Conservation (phyloP, 1,140 invertebrate species). For the Nautilus pompilius region DNA sequence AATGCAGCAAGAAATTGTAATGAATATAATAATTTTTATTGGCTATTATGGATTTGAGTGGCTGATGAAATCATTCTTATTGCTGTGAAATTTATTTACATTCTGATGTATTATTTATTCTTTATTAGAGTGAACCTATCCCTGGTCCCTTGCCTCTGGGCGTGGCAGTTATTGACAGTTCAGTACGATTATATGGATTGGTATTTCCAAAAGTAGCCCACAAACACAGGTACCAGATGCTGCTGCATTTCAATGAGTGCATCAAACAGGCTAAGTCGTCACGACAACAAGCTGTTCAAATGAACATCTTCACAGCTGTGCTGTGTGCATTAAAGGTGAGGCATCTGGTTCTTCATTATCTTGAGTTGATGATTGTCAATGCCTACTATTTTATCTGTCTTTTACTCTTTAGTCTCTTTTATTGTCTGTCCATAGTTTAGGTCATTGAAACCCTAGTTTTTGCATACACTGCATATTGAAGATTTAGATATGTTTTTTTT, state of each 20-base stretch:
- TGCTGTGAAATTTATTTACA: background rate
- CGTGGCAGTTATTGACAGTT: slow-evolving; percentile 94
- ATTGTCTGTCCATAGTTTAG: too few species aligned
- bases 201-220: slow-evolving; percentile 91
- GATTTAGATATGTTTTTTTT: too few species aligned
- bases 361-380: background rate
- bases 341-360: too few species aligned
- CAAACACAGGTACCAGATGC: slow-evolving; percentile 93
- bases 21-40: too few species aligned
- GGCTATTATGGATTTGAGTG: too few species aligned
- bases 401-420: too few species aligned
- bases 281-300: slow-evolving; percentile 91
- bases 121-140: slow-evolving; percentile 48
- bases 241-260: slow-evolving; percentile 94
- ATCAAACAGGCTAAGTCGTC: slow-evolving; percentile 86
- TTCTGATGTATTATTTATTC: background rate
- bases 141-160: slow-evolving; percentile 89
- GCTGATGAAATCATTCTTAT: too few species aligned
- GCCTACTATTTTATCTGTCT: too few species aligned
- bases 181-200: slow-evolving; percentile 87
- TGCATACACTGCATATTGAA: too few species aligned
- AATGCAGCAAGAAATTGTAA: too few species aligned
- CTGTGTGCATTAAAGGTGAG: slow-evolving; percentile 77
- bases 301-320: slow-evolving; percentile 94
- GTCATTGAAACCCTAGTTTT: too few species aligned